Percentiles rank a stretch among this genome's conserved stretches.
phyloP scores from a whole-genome alignment of 2,113 vertebrate genomes.

The Symphodus melops region DNA sequence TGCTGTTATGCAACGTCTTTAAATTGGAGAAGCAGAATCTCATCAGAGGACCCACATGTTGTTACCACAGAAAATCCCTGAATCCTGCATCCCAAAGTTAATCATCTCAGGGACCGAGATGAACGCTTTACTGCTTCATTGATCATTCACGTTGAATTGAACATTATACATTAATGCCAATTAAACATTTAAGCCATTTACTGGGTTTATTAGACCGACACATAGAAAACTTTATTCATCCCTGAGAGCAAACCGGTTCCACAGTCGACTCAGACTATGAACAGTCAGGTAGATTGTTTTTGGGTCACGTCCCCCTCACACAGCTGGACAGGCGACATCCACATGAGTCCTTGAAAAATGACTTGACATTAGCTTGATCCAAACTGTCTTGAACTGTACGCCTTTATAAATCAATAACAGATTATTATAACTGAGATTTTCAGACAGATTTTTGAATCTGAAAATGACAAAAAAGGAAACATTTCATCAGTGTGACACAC shows the following conservation, averaged over 20 bases:
- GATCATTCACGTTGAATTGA: too few relatives aligned
- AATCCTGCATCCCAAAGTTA: not conserved
- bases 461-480: too few relatives aligned
- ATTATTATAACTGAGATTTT: not conserved
- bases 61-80: not conserved
- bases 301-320: too few relatives aligned
- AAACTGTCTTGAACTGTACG: not conserved
- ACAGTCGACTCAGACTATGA: too few relatives aligned
- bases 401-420: not conserved
- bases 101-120: not conserved
- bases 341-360: too few relatives aligned
- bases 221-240: too few relatives aligned
- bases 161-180: not conserved
- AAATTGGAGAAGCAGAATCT: not conserved
- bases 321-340: too few relatives aligned
- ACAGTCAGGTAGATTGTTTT: too few relatives aligned
- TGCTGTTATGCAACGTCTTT: not conserved
- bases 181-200: not conserved
- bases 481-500: not conserved
- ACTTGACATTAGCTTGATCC: too few relatives aligned
- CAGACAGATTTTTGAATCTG: too few relatives aligned
- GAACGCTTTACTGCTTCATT: too few relatives aligned
- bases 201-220: not conserved
- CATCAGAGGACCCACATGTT: not conserved
- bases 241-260: too few relatives aligned